Evolutionary conservation across 2,888 invertebrate genomes (phyloP), one percentile per base, ranked within the genome.

Genomic region (Aleiodes leptofemur): DNA sequence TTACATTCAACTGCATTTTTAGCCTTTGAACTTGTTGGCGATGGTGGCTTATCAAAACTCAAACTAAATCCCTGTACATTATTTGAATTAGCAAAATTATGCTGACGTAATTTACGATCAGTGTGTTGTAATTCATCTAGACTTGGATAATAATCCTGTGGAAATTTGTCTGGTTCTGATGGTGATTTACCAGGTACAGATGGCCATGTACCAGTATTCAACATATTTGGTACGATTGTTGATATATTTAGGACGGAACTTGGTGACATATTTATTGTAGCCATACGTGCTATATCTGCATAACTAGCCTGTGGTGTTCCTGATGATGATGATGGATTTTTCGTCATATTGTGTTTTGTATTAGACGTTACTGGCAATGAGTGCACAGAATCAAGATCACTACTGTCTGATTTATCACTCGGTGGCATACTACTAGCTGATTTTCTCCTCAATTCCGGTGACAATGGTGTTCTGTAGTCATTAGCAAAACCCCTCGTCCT

Each of bases 301-400:
- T 96, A 96, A 13, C 96, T 96, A 61, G 92, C 93, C 84, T 91
- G 91, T 13, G 91, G 91, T 53, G 91, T 89, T 73, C 88, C 88
- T 85, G 91, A 82, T 84, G 90, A 83, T 80, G 89, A 83, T 80
- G 84, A 79, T 82, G 89, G 79, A 66, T 83, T 84, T 80, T 88
- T 87, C 6, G 85, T 86, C 56, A 85, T 81, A 82, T 85, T 83
- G 80, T 88, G 87, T 79, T 89, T 88, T n/a, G 90, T 88, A 38
- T 90, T 91, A 23, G 90, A 90, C 38, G 90, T 90, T 29, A 94
- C 93, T 34, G 96, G 96, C 85, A 96, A 91, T 81, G 96, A 96
- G 90, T 96, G 96, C 81, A 96, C 95, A 14, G 96, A 96, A 87
- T 96, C 96, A 85, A 94, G 92, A 90, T 95, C 95, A 86, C 95